Conservation (phyloP, 2,113 vertebrate genomes). For the Aldabrachelys gigantea region DNA sequence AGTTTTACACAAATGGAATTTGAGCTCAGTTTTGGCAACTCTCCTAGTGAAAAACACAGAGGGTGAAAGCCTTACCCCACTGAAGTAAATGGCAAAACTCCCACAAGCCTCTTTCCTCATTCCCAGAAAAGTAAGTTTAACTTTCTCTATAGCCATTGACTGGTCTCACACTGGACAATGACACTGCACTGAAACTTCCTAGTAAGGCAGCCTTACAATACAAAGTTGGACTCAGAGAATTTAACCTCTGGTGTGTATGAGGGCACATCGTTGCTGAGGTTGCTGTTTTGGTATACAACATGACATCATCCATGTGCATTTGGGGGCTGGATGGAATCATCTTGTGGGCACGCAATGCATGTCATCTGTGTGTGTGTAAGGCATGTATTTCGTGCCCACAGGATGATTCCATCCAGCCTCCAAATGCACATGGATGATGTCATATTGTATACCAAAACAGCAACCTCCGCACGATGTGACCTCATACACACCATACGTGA, state of each 20-base stretch:
- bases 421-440: not conserved
- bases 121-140: not conserved
- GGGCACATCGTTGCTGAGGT: too few relatives aligned
- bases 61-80: not conserved
- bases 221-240: not conserved
- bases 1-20: not conserved
- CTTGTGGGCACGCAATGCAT: too few relatives aligned
- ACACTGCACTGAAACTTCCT: not conserved
- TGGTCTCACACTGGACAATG: not conserved
- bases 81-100: not conserved
- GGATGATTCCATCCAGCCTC: not conserved
- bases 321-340: too few relatives aligned
- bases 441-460: not conserved
- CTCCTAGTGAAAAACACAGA: not conserved
- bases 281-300: too few relatives aligned
- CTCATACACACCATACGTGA: not conserved
- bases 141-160: not conserved
- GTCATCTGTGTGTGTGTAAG: not conserved
- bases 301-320: too few relatives aligned
- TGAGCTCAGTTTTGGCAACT: not conserved
- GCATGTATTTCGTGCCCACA: not conserved
- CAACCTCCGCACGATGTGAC: not conserved
- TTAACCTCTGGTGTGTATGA: not conserved
- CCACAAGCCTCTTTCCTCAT: not conserved
- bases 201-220: not conserved